A percentile compares a stretch with the other conserved stretches of the same genome.
Evolutionary conservation across 2,888 invertebrate species (phyloP).

Genomic region (Matsumyia berberina): DNA sequence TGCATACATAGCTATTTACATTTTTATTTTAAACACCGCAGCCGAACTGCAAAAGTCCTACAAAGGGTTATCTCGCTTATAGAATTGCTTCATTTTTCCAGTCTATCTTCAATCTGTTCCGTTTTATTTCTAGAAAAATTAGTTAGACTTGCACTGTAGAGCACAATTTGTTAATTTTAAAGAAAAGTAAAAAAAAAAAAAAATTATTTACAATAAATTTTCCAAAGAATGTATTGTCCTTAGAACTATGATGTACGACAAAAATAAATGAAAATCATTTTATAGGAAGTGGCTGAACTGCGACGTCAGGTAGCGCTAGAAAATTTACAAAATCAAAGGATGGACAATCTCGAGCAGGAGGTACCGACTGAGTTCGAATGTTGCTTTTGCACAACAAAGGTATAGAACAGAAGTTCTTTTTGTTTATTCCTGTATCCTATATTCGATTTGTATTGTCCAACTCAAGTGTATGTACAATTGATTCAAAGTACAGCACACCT

Average conservation of each 20-base stretch:
- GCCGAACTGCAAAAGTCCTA: constrained; percentile 23
- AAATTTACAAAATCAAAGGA: constrained; percentile 84
- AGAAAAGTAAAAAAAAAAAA: constrained; percentile 20
- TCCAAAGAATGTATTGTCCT: constrained; percentile 9
- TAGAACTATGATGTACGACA: neutral
- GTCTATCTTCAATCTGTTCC: constrained; percentile 11
- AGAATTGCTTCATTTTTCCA: constrained; percentile 31
- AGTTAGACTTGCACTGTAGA: constrained; percentile 52
- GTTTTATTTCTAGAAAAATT: constrained; percentile 16
- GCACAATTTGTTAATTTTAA: constrained; percentile 51
- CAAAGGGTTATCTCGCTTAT: constrained; percentile 37
- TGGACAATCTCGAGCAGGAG: constrained; percentile 91
- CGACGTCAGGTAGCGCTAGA: constrained; percentile 84
- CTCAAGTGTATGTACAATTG: constrained; percentile 27
- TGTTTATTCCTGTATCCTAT: neutral
- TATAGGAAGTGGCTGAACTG: constrained; percentile 85
- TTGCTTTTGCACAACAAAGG: constrained; percentile 98
- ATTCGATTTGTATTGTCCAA: constrained; percentile 19
- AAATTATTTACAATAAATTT: constrained; percentile 1
- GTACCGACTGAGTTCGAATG: constrained; percentile 98
- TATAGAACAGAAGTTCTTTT: constrained; percentile 81
- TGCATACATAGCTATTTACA: neutral
- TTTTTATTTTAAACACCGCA: constrained; percentile 14
- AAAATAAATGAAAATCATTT: constrained; percentile 77
- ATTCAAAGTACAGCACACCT: constrained; percentile 52